Evolutionary conservation across 2,888 invertebrate genomes (phyloP).

Genomic region (Sphaerophoria taeniata): DNA sequence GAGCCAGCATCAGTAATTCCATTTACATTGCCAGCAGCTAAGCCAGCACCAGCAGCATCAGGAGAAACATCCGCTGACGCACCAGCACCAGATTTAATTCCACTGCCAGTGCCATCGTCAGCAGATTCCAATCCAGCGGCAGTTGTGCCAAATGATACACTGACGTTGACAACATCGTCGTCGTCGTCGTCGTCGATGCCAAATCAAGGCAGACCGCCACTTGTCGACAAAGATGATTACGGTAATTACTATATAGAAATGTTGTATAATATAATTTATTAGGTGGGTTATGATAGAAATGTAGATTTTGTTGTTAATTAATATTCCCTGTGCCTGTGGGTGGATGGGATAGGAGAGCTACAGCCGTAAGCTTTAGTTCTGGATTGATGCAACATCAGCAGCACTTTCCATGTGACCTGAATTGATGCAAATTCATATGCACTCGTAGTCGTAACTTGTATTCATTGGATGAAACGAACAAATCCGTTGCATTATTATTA

Average conservation of each 20-base stretch:
- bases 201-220: conserved; percentile 51
- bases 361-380: too few species aligned
- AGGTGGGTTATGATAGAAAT: conserved; percentile 6
- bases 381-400: neutral
- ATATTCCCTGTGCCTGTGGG: conserved; percentile 42
- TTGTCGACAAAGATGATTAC: conserved; percentile 64
- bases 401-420: conserved; percentile 47
- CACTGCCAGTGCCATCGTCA: neutral
- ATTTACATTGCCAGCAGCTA: conserved; percentile 32
- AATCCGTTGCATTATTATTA: conserved; percentile 59
- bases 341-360: neutral
- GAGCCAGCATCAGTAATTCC: conserved; percentile 57
- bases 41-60: neutral
- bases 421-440: conserved; percentile 40
- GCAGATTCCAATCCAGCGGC: neutral
- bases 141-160: conserved; percentile 28
- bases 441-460: neutral
- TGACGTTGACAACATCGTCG: conserved; percentile 11
- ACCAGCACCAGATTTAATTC: conserved; percentile 28
- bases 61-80: conserved; percentile 41
- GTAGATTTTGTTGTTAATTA: conserved; percentile 14
- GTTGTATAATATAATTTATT: conserved; percentile 33
- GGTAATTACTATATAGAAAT: conserved; percentile 61
- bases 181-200: conserved; percentile 11
- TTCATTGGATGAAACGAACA: conserved; percentile 30